Evolutionary conservation across 2,888 invertebrate species (phyloP).

Genomic region (Alsophila aescularia): DNA sequence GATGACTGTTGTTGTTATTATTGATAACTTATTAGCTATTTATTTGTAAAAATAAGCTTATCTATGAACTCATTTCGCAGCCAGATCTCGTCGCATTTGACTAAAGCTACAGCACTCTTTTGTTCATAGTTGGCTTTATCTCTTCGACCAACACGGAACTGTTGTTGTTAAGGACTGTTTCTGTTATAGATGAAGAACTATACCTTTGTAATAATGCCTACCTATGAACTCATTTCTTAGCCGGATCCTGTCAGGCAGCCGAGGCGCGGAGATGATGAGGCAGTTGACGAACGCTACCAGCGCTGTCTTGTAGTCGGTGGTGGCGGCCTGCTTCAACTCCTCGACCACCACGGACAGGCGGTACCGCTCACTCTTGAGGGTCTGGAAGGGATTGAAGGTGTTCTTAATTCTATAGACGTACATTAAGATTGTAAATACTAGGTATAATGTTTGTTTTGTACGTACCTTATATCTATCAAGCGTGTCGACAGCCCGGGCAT

Average conservation of each 20-base stretch:
- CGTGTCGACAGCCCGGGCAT: slow-evolving; percentile 93
- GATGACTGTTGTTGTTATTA: no score
- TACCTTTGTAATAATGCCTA: no score
- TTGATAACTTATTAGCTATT: no score
- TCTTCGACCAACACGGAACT: no score
- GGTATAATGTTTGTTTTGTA: background rate
- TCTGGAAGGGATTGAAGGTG: slow-evolving; percentile 78
- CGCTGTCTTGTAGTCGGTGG: slow-evolving; percentile 95
- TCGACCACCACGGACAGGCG: slow-evolving; percentile 94
- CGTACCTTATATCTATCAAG: slow-evolving; percentile 96
- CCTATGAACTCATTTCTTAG: slow-evolving; percentile 98
- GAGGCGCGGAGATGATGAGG: slow-evolving; percentile 95
- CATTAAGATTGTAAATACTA: no score
- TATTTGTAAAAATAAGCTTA: no score
- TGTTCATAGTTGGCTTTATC: no score
- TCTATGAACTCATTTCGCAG: no score
- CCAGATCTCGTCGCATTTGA: no score
- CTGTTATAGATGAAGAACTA: no score
- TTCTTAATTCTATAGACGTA: background rate
- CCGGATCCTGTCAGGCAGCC: slow-evolving; percentile 93
- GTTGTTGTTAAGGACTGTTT: no score
- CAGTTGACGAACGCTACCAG: slow-evolving; percentile 98
- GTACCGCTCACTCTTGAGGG: slow-evolving; percentile 93
- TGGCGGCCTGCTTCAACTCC: slow-evolving; percentile 92
- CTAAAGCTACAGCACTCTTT: no score